phyloP scores from a whole-genome alignment of 1,140 invertebrate species.

The Diploscapter pachys region DNA sequence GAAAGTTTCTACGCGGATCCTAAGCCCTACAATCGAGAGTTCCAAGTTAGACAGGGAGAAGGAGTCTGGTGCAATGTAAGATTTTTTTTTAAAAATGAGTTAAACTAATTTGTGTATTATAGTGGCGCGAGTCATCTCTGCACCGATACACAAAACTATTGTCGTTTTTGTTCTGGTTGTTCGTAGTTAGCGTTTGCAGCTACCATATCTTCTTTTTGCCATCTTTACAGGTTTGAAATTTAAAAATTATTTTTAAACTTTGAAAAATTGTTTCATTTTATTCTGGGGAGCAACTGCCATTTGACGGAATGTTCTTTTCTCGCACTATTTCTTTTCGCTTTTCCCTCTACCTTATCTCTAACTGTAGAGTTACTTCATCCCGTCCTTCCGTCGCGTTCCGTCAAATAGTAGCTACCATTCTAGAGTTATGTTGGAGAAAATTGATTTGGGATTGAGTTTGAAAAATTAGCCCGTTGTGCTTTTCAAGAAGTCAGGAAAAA shows the following conservation, averaged over 20 bases:
- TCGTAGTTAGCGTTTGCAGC: slow-evolving; percentile 47
- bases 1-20: slow-evolving; percentile 47
- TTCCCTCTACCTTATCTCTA: too few species aligned
- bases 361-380: too few species aligned
- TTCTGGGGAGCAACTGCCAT: too few species aligned
- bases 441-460: too few species aligned
- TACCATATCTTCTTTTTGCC: slow-evolving; percentile 51
- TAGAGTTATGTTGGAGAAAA: too few species aligned
- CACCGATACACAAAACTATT: slow-evolving; percentile 48
- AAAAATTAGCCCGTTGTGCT: too few species aligned
- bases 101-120: neutral
- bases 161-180: slow-evolving; percentile 52
- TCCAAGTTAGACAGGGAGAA: slow-evolving; percentile 37
- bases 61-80: slow-evolving; percentile 41
- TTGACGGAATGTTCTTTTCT: too few species aligned
- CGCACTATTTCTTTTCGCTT: too few species aligned
- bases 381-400: too few species aligned
- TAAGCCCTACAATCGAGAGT: slow-evolving; percentile 35
- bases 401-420: too few species aligned
- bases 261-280: too few species aligned
- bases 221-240: slow-evolving; percentile 47
- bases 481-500: neutral
- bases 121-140: slow-evolving; percentile 31
- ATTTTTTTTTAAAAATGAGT: neutral
- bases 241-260: too few species aligned